phyloP scores from a whole-genome alignment of 2,113 vertebrate genomes.

The Macaca mulatta region DNA sequence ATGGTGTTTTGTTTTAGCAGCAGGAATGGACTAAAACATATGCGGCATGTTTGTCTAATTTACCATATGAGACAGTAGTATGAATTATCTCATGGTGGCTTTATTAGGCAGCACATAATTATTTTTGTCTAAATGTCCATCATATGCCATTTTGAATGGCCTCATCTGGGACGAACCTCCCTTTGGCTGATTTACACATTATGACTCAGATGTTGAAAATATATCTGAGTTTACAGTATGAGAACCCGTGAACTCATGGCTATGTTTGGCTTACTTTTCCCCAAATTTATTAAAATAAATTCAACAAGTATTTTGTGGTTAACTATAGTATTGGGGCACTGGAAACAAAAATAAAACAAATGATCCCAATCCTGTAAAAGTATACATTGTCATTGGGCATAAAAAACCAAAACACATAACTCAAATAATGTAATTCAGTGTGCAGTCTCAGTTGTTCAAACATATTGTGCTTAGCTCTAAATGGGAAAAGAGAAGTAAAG shows the following conservation, averaged over 20 bases:
- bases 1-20: neutral
- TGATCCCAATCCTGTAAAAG: neutral
- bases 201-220: neutral
- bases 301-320: neutral
- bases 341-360: neutral
- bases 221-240: neutral
- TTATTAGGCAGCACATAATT: neutral
- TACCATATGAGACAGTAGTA: neutral
- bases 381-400: neutral
- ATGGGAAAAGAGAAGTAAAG: neutral
- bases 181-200: neutral
- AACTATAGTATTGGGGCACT: neutral
- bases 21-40: neutral
- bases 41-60: neutral
- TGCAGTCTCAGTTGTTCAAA: neutral
- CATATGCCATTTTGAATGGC: neutral
- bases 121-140: neutral
- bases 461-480: neutral
- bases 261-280: neutral
- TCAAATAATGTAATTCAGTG: neutral
- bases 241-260: neutral
- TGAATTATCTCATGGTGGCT: neutral
- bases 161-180: neutral
- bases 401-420: neutral
- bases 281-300: constrained; percentile 2